Conservation (phyloP, 2,113 vertebrate species). For the Pipa parva region DNA sequence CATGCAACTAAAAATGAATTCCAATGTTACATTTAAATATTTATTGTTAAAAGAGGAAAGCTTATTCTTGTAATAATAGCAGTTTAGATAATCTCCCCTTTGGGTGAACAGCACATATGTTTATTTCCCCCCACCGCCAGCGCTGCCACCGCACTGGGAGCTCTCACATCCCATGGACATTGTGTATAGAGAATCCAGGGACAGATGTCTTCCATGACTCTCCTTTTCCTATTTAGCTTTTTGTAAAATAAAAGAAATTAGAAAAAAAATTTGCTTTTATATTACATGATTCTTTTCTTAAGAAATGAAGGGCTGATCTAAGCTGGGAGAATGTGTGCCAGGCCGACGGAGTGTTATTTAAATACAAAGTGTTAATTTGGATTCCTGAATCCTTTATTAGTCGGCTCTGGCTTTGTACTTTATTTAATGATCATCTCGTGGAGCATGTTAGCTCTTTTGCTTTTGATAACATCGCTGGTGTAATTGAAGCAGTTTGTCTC, state of each 20-base stretch:
- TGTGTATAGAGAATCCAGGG: conserved; percentile 14
- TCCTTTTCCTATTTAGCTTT: conserved; percentile 8
- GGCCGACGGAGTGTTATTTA: conserved; percentile 11
- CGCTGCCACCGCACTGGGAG: not conserved
- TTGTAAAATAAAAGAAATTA: not conserved
- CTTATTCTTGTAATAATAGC: too few species aligned
- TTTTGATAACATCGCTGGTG: conserved; percentile 40
- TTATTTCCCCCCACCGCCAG: too few species aligned
- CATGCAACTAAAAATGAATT: too few species aligned
- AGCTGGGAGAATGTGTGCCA: conserved; percentile 15
- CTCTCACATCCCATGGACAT: not conserved
- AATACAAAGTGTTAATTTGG: conserved; percentile 35
- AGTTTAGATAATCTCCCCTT: too few species aligned
- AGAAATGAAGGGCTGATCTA: conserved; percentile 21
- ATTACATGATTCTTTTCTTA: conserved; percentile 24
- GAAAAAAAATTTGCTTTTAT: conserved; percentile 17
- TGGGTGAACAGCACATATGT: too few species aligned
- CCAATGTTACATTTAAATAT: too few species aligned
- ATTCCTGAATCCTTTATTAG: conserved; percentile 36
- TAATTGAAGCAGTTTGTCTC: conserved; percentile 41
- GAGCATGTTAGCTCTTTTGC: conserved; percentile 36
- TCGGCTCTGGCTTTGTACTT: conserved; percentile 28
- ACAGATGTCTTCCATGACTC: conserved; percentile 27
- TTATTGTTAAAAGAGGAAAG: too few species aligned
- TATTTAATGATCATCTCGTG: conserved; percentile 34